A percentile compares a stretch with the other conserved stretches of the same genome.
phyloP scores from a whole-genome alignment of 2,888 invertebrate species.

The Malthinus flaveolus region DNA sequence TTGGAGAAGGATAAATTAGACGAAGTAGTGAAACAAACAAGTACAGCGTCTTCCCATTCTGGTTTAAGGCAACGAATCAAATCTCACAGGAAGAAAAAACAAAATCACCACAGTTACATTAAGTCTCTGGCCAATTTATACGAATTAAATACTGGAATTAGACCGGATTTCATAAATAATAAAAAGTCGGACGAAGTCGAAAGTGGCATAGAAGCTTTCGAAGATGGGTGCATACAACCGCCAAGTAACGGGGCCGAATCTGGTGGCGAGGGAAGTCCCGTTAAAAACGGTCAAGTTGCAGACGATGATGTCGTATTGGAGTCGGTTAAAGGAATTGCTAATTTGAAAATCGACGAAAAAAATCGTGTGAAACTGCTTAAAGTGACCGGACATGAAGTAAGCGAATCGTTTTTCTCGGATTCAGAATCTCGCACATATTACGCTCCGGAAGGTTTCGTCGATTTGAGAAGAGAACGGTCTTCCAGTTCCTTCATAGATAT shows the following conservation, averaged over 20 bases:
- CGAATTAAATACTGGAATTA: constrained; percentile 47
- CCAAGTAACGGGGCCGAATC: neutral
- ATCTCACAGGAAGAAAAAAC: constrained; percentile 9
- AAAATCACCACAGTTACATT: constrained; percentile 22
- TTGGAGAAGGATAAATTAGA: constrained; percentile 40
- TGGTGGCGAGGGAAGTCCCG: neutral
- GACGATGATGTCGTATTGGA: constrained; percentile 9
- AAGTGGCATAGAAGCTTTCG: constrained; percentile 49
- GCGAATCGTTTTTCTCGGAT: constrained; percentile 30
- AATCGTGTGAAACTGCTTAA: constrained; percentile 24
- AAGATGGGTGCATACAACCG: constrained; percentile 35
- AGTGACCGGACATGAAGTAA: constrained; percentile 33
- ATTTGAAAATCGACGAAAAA: constrained; percentile 23
- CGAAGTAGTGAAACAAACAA: constrained; percentile 8
- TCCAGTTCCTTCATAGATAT: constrained; percentile 9
- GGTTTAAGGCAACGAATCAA: constrained; percentile 6
- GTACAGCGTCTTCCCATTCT: neutral
- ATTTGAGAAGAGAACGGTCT: constrained; percentile 37
- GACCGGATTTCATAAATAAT: constrained; percentile 42
- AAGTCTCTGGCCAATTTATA: constrained; percentile 45
- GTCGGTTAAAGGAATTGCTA: constrained; percentile 16
- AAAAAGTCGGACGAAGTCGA: constrained; percentile 39
- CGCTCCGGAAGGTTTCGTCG: constrained; percentile 49
- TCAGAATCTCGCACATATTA: constrained; percentile 39
- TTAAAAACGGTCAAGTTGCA: neutral